Evolutionary conservation across 1,140 invertebrate species (phyloP), one percentile per base, ranked within the genome.

Genomic region (Panonychus citri): DNA sequence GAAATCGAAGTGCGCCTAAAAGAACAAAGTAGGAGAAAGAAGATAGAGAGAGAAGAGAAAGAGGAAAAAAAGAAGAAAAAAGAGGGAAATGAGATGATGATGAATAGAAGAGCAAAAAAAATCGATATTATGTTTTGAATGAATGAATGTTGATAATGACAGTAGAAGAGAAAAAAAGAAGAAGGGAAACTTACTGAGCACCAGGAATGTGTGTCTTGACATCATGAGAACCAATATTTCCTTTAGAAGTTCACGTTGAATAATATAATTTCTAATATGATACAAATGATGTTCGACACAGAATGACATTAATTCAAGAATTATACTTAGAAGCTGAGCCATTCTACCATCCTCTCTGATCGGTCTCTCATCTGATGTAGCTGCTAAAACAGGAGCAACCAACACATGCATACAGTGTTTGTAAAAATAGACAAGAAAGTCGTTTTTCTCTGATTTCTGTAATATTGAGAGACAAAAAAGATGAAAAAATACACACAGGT

Each of bases 271-370:
- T 69, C 95, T 95, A 66, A 97, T 94, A 70, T 97, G 90, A 74
- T 93, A 96, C 49, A 85, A 87, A 72, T 99, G 95, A 75, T 97
- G 91, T 71, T 98, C 94, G n/a, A 98, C 89, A 72, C 93, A 99
- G 71, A 98, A 99, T n/a, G 88, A 87, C 53, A 98, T 73, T 61
- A 99, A 73, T 69, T 98, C 93, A 56, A 99, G 69, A 46, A 98
- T 90, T 53, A 97, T 74, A 49, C 88, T 85, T 43, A 96, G 73
- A 51, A 98, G 74, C 71, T 97, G 91, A 54, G 94, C 90, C 53
- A 86, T 91, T 69, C 88, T 82, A 67, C 93, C 94, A 70, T 95
- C 89, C 73, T 98, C 93, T 13, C 13, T 24, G 5, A 10, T 24
- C 21, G 43, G 43, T 50, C 19, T 39, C 10, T 57, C 34, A 46